Base-by-base conservation (phyloP, 1,140 invertebrate genomes). In the Dysdera silvatica region DNA sequence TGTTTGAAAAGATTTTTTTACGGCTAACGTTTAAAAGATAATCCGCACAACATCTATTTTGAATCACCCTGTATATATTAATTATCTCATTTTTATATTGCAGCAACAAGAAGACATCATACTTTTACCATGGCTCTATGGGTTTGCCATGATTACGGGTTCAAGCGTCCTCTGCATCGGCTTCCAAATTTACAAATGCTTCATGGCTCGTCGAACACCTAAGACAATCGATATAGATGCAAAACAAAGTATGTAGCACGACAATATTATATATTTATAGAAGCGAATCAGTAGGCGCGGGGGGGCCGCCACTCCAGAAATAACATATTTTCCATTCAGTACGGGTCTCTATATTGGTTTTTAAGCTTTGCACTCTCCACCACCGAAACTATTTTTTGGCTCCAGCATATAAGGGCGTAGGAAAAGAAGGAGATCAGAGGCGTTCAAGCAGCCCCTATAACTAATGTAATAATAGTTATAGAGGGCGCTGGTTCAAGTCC, bases 51-150 rank as follows among this genome's bases (percentile, higher is more conserved):
- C n/a, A n/a, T n/a, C n/a, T n/a, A n/a, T n/a, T n/a, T n/a, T n/a
- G n/a, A n/a, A n/a, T n/a, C n/a, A n/a, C n/a, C n/a, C n/a, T n/a
- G n/a, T n/a, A n/a, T n/a, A n/a, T n/a, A n/a, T n/a, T n/a, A n/a
- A n/a, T n/a, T n/a, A 49, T 56, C 24, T 56, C n/a, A 8, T n/a
- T 59, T 48, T 62, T 31, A n/a, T 29, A 56, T 35, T 18, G 26
- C 23, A 69, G 68, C 59, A 69, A 61, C 53, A 69, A 47, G 32
- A 37, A n/a, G 64, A 69, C 48, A 68, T 69, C 10, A 58, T 68
- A 33, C 41, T 69, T 7, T 65, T 69, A n/a, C 68, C 68, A 10
- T 67, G 62, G 29, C 47, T 69, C 5, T 69, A 69, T 32, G 68
- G 67, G 8, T 69, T 69, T 43, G 68, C 68, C 14, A 69, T 69